Evolutionary conservation across 92 coral and sea anemone species (phyloP), one percentile per base, ranked within the genome.

Genomic region (Hydrozoanthus gracilis): DNA sequence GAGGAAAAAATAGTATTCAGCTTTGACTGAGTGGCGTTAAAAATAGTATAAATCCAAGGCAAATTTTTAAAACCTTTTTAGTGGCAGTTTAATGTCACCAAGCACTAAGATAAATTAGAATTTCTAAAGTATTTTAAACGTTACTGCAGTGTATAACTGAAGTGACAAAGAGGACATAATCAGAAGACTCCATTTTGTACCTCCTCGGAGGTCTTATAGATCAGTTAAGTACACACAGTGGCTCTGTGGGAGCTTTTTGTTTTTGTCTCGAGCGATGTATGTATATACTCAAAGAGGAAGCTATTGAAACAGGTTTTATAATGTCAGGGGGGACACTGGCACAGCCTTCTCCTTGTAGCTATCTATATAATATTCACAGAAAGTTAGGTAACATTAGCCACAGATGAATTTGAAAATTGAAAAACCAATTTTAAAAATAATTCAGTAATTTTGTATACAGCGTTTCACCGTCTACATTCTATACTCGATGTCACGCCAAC

Each of bases 151-250:
- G 39, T 27, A 27, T 27, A 27, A 27, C 39, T 27, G 39, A 27
- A 27, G 39, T 27, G 39, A 0, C 39, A 27, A 0, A 27, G 39
- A 27, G 39, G 39, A 27, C 39, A 27, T 27, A 27, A 27, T 35
- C 44, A 12, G 44, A 8, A 10, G 44, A 27, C 46, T 68, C 73
- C 12, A 49, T 12, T 65, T 47, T 18, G 47, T 47, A 80, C 85
- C 85, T 65, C 85, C 85, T 80, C 85, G 46, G 85, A 80, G 85
- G 45, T 80, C 69, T 64, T 51, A 64, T 62, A 65, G 64, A 80
- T 80, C 62, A 80, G 61, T 65, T 47, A 16, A 20, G 73, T 49
- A 80, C 85, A 80, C 83, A 78, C 45, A 54, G 74, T 9, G 48
- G 5, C 12, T 68, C 4, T 3, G 6, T 66, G 2, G 73, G 12